Evolutionary conservation across 2,888 invertebrate species (phyloP), one percentile per base, ranked within the genome.

Genomic region (Dryobota labecula): DNA sequence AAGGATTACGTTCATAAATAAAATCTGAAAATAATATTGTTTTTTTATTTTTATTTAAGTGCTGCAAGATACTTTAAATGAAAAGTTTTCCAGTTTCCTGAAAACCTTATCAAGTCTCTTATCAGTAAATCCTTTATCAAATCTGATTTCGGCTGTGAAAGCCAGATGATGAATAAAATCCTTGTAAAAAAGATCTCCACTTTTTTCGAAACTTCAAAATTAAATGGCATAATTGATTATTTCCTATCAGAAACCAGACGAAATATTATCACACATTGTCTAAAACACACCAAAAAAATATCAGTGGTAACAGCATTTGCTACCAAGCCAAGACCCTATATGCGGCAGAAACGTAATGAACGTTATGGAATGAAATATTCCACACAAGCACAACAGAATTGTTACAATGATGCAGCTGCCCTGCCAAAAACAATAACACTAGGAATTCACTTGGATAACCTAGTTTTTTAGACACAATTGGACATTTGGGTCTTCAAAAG

Each of bases 361-460:
- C 79, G 66, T 72, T 70, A 77, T 24, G 30, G 53, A 54, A 54
- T 80, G 69, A 77, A 68, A 65, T 77, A 80, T 49, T 27, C 60
- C 27, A n/a, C 66, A 64, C 66, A 67, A 72, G 64, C 60, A 66
- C 51, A 54, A 68, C 33, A 24, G 30, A 69, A 65, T 38, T 70
- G 70, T 47, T 54, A 69, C 61, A 60, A 45, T 73, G 78, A 81
- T 56, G 68, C 78, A 69, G 69, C 57, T 30, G 30, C 58, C 13
- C 61, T 81, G 82, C 82, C 80, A 80, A 78, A 82, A 80, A 70
- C 73, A 74, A 82, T 80, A 80, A 74, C 82, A 78, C 73, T 73
- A 20, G 20, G 41, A 66, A 67, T 76, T 80, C 76, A 69, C 47
- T 81, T 58, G 61, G 24, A 65, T 80, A 76, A 68, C 77, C 81